Percentiles rank a stretch among this genome's conserved stretches.
phyloP scores from a whole-genome alignment of 2,113 vertebrate species.

The Marcusenius ussheri region DNA sequence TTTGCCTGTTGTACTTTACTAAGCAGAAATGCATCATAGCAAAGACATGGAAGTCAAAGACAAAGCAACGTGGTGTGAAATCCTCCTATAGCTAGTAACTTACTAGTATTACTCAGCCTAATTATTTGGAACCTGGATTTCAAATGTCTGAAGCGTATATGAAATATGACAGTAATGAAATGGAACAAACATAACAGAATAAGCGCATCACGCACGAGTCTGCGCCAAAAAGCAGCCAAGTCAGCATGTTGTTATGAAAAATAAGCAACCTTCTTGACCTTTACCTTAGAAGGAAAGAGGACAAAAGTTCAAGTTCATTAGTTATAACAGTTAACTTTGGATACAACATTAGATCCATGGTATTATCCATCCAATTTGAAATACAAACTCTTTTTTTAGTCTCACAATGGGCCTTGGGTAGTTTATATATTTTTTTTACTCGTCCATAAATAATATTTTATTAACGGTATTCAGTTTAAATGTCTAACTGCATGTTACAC shows the following conservation, averaged over 20 bases:
- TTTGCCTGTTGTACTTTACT: background rate
- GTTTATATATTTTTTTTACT: background rate
- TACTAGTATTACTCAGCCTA: background rate
- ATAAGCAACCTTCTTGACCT: background rate
- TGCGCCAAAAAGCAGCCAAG: background rate
- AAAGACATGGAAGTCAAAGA: background rate
- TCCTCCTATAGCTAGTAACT: background rate
- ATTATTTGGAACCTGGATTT: background rate
- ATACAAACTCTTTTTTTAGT: background rate
- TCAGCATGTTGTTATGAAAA: background rate
- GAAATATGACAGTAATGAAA: background rate
- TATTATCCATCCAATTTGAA: background rate
- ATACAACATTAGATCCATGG: background rate
- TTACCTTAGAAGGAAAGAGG: background rate
- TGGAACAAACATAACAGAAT: background rate
- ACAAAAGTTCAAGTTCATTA: background rate
- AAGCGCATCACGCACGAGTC: background rate
- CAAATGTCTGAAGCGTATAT: background rate
- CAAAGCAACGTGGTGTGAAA: background rate
- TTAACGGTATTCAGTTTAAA: background rate
- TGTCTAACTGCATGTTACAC: background rate
- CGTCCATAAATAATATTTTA: background rate
- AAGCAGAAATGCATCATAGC: background rate
- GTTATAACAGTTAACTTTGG: background rate
- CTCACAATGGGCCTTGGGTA: background rate